A percentile compares a stretch with the other conserved stretches of the same genome.
Evolutionary conservation across 2,888 invertebrate species (phyloP).

Genomic region (Chrysina gloriosa): DNA sequence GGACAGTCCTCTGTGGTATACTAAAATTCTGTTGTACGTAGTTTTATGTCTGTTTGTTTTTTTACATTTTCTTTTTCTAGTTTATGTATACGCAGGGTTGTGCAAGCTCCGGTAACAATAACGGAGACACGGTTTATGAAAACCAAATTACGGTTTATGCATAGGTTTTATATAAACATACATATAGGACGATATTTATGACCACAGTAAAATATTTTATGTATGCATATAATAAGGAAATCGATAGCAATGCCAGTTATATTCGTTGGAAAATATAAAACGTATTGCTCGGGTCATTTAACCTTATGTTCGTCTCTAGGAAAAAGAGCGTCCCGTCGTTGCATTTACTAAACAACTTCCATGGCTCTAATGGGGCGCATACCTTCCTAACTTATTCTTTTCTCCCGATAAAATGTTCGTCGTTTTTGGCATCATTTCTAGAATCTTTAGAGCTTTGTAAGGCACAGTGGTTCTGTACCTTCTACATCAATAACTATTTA

Average conservation of each 20-base stretch:
- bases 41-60: slow-evolving; percentile 19
- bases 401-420: slow-evolving; percentile 19
- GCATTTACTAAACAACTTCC: slow-evolving; percentile 42
- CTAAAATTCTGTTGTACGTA: slow-evolving; percentile 7
- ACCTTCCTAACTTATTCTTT: slow-evolving; percentile 43
- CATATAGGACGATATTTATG: slow-evolving; percentile 34
- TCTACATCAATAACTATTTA: too few species aligned
- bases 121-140: slow-evolving; percentile 18
- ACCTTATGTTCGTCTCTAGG: slow-evolving; percentile 48
- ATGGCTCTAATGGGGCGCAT: slow-evolving; percentile 41
- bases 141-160: slow-evolving; percentile 31
- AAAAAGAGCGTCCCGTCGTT: slow-evolving; percentile 46
- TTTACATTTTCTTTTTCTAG: not conserved
- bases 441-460: too few species aligned
- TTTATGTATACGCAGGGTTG: not conserved
- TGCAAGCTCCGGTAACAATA: slow-evolving; percentile 8
- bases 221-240: slow-evolving; percentile 33
- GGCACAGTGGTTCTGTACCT: too few species aligned
- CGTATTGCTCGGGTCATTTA: slow-evolving; percentile 53
- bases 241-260: slow-evolving; percentile 43
- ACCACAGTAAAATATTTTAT: slow-evolving; percentile 39
- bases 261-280: slow-evolving; percentile 48
- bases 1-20: not conserved
- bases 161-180: slow-evolving; percentile 24
- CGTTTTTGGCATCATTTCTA: too few species aligned